phyloP scores from a whole-genome alignment of 1,140 invertebrate species.

The Danaus plexippus region DNA sequence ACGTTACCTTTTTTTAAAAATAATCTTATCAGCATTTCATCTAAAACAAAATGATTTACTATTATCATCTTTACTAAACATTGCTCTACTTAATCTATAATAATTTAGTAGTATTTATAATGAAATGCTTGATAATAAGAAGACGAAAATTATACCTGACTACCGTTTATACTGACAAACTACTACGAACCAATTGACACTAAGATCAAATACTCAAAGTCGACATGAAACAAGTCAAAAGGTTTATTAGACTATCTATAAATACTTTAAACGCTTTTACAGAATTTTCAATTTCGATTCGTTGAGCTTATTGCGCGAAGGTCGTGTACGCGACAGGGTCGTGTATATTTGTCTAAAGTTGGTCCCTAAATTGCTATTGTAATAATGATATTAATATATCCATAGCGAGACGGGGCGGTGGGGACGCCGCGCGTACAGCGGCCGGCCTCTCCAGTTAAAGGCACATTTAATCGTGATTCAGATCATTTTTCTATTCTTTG shows the following conservation, averaged over 20 bases:
- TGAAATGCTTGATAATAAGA: too few relatives aligned
- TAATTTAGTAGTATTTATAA: too few relatives aligned
- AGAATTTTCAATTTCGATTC: constrained; percentile 28
- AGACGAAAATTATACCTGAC: too few relatives aligned
- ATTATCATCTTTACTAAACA: too few relatives aligned
- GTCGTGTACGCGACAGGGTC: constrained; percentile 46
- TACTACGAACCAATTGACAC: too few relatives aligned
- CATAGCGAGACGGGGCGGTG: constrained; percentile 28
- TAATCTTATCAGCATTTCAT: too few relatives aligned
- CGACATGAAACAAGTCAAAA: too few relatives aligned
- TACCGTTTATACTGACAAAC: too few relatives aligned
- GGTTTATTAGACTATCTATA: constrained; percentile 26
- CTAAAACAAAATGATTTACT: too few relatives aligned
- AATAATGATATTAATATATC: constrained; percentile 38
- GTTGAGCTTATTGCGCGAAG: constrained; percentile 49
- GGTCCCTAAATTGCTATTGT: constrained; percentile 70
- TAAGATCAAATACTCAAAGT: too few relatives aligned
- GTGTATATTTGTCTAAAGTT: constrained; percentile 70
- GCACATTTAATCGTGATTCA: constrained; percentile 66
- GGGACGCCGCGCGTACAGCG: constrained; percentile 51
- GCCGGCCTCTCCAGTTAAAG: constrained; percentile 63
- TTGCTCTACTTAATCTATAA: too few relatives aligned
- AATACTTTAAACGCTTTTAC: constrained; percentile 31
- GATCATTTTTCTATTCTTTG: constrained; percentile 45
- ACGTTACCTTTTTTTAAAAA: too few relatives aligned